A percentile compares a stretch with the other conserved stretches of the same genome.
Evolutionary conservation across 2,888 invertebrate species (phyloP).

Genomic region (Campopleginae sp.): DNA sequence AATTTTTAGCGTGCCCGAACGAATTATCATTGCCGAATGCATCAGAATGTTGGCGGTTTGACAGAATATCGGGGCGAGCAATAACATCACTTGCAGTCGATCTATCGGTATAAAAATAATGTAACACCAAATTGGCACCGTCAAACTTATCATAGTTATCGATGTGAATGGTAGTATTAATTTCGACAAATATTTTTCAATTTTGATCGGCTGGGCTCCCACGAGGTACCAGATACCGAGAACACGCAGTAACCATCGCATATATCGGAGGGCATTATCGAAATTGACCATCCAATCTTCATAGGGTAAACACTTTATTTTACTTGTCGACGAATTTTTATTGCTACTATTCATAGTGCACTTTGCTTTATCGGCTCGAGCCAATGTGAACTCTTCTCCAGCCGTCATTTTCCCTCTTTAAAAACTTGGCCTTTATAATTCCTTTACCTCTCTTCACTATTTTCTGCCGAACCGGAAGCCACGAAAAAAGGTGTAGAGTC

Average conservation of each 20-base stretch:
- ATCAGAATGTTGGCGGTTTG: conserved; percentile 40
- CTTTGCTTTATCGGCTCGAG: neutral
- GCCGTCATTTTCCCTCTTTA: neutral
- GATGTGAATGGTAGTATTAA: neutral
- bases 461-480: neutral
- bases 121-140: neutral
- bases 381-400: too few species aligned
- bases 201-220: neutral
- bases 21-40: conserved; percentile 40
- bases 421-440: neutral
- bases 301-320: neutral
- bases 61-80: conserved; percentile 56
- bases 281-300: conserved; percentile 26
- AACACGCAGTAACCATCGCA: conserved; percentile 54
- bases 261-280: conserved; percentile 36
- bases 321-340: neutral
- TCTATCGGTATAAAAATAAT: conserved; percentile 19
- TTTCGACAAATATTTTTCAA: neutral
- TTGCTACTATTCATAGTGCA: neutral
- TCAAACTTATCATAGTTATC: conserved; percentile 1
- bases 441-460: neutral
- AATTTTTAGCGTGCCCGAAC: conserved; percentile 19
- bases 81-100: conserved; percentile 14
- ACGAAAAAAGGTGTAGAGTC: neutral
- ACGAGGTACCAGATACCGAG: conserved; percentile 61